phyloP scores from a whole-genome alignment of 2,888 invertebrate genomes.

The Embidobia sp. region DNA sequence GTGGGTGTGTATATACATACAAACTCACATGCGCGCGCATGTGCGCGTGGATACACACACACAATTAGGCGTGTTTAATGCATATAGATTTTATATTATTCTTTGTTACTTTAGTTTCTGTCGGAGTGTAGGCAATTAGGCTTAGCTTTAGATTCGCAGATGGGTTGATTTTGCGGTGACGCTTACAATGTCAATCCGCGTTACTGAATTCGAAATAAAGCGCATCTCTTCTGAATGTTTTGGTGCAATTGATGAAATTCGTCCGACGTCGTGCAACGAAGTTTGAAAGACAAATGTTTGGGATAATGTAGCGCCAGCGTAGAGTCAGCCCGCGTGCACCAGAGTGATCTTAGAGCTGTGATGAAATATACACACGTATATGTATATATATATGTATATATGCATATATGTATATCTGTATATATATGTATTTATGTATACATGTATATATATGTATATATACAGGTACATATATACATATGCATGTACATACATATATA shows the following conservation, averaged over 20 bases:
- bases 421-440: constrained; percentile 24
- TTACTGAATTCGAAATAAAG: too few relatives aligned
- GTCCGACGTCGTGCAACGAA: too few relatives aligned
- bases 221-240: background rate
- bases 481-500: too few relatives aligned
- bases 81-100: constrained; percentile 32
- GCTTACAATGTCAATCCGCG: constrained; percentile 2
- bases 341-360: constrained; percentile 74
- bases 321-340: constrained; percentile 44
- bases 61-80: background rate
- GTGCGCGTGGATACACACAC: too few relatives aligned
- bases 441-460: too few relatives aligned
- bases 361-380: constrained; percentile 72
- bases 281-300: background rate
- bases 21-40: background rate
- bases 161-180: constrained; percentile 49
- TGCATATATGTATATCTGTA: too few relatives aligned
- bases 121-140: constrained; percentile 54
- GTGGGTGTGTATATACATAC: too few relatives aligned
- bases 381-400: constrained; percentile 49
- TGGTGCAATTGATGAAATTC: too few relatives aligned
- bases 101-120: constrained; percentile 47
- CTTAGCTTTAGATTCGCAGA: constrained; percentile 63
- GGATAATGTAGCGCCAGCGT: constrained; percentile 9
- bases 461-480: too few relatives aligned